Base-by-base conservation (phyloP, 1,140 invertebrate genomes). In the Ceratina calcarata region DNA sequence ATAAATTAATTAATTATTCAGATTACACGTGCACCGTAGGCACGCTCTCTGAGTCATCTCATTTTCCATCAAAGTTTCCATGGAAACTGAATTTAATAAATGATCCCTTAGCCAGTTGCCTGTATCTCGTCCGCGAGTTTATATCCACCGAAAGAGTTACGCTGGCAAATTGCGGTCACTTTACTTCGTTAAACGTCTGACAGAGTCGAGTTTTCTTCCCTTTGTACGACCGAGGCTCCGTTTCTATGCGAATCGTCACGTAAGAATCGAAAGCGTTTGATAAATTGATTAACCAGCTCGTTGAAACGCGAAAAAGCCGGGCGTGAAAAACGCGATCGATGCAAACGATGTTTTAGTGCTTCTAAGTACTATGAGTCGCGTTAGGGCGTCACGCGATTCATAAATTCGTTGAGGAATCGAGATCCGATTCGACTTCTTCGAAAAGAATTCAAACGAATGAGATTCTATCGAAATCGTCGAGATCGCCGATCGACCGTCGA, bases 1-100 rank as follows among this genome's bases (percentile, higher is more conserved):
- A 62, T 70, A 77, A 77, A 60, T 76, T 49, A 37, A 70, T 69
- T 69, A 55, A 69, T 27, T 51, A 67, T 75, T 66, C 64, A 58
- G 32, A 60, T n/a, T 45, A 15, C 0, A 1, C 37, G 37, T 7
- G 27, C 10, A 57, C 13, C 15, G 13, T 16, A 18, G 8, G 37
- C n/a, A 2, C 18, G 13, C 45, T 37, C 22, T 45, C 18, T 45
- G 37, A 45, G 37, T 45, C 37, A 45, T 45, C 37, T 45, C 37
- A 45, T 45, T 13, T 61, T 69, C 27, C 27, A 15, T 57, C 55
- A n/a, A 57, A 57, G 55, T 57, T 57, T 57, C 55, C 55, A 16
- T n/a, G 55, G 55, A 16, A 57, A 57, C 15, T 57, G 55, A 20
- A 37, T 75, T 70, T 81, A n/a, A 53, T 1, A 58, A 57, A 57